Base-by-base conservation (phyloP, 2,113 vertebrate species). In the Melanostigma gelatinosum region DNA sequence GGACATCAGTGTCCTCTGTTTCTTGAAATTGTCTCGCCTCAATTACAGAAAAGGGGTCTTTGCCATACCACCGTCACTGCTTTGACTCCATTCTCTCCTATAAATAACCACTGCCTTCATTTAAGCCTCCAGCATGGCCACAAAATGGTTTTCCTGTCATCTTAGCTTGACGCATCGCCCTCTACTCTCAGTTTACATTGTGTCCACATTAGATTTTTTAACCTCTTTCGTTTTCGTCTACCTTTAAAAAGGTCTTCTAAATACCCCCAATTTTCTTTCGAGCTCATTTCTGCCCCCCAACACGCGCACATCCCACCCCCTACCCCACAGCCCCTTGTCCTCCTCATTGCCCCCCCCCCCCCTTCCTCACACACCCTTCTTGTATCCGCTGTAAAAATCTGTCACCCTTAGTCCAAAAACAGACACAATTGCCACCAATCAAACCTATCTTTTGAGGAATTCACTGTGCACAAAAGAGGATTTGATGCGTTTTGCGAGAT, bases 81-180 rank as follows among this genome's bases (percentile, higher is more conserved):
- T 75, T 90, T 85, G n/a, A 69, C 71, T 87, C 81, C 67, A 65
- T 85, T 72, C 88, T 79, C 85, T 81, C 77, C 81, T 86, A 80
- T 84, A 90, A 91, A 92, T 86, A 92, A 86, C 70, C 68, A 68
- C 82, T 58, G 90, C 80, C 84, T 87, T 75, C 83, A 64, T 72
- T 79, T 67, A 83, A 86, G 84, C 90, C 87, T 70, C 85, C 83
- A 86, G 80, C 80, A 76, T 85, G 84, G 79, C 78, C 86, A 91
- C 91, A 92, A 94, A 94, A 94, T 89, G 91, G 87, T 89, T 92
- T 91, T 87, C 77, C 71, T 91, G 82, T 91, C 92, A 92, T 91
- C 82, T 91, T 86, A 76, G 72, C 64, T 93, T 93, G 89, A 92
- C 82, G 85, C 83, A 91, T 80, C 75, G 46, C 87, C 82, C 75